Evolutionary conservation across 2,797 vertebrate species (phyloP), one percentile per base, ranked within the genome.

Genomic region (Aplochiton taeniatus): DNA sequence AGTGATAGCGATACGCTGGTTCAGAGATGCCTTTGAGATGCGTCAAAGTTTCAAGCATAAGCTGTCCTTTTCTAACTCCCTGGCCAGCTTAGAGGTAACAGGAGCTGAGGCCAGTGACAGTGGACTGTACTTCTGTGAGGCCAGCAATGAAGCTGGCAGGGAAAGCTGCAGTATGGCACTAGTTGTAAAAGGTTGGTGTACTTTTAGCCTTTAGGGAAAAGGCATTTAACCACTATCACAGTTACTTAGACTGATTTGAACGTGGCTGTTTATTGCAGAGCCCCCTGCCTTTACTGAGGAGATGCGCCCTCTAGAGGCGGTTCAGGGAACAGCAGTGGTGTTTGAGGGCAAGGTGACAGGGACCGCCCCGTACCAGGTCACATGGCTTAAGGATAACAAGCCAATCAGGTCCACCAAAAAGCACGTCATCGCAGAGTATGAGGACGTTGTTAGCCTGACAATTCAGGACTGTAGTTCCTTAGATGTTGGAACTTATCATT

Each of bases 131-230:
- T 89, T 94, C 77, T 98, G 96, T 17, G 93, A 97, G 83, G 95
- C 93, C 56, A 83, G 79, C 53, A 97, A 95, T 18, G 93, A 96
- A 0, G 95, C 95, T 0, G 95, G 96, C 63, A 93, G 90, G 0
- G 92, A 95, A 42, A 96, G 93, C 78, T 95, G 94, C 89, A 93
- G 90, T 66, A 41, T 93, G 72, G 93, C 95, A 59, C 81, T 98
- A 18, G 92, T 90, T 90, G 95, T 96, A 18, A 97, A 96, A 98
- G 96, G 96, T 97, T 89, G 13, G 95, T 95, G 50, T 60, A 46
- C 42, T 14, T 62, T 14, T 20, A 4, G 18, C 41, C 46, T 43
- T 12, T 72, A 18, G 14, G 13, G 61, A 11, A 11, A 20, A 31
- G 31, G 14, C 8, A 7, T 18, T 1, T 57, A 5, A 52, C 11